phyloP scores from a whole-genome alignment of 1,140 invertebrate genomes.

The Pissodes strobi region DNA sequence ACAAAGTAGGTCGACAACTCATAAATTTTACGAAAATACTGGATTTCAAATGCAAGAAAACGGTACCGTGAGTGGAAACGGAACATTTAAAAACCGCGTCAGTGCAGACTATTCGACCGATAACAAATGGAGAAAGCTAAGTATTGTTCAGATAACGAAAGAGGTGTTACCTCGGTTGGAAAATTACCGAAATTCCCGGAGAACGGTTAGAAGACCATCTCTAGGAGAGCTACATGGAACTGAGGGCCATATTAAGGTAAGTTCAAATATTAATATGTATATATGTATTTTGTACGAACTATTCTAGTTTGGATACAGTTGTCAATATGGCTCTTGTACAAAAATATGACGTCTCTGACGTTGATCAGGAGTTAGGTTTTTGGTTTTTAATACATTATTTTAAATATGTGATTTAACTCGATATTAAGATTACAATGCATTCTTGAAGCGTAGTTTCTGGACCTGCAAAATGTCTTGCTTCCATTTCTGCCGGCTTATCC shows the following conservation, averaged over 20 bases:
- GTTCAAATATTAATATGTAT: too few species aligned
- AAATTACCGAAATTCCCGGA: conserved; percentile 83
- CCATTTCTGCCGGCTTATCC: too few species aligned
- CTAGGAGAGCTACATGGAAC: conserved; percentile 72
- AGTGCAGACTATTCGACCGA: conserved; percentile 12
- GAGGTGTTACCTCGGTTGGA: conserved; percentile 86
- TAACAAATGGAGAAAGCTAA: conserved; percentile 54
- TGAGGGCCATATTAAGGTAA: conserved; percentile 59
- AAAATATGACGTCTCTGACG: too few species aligned
- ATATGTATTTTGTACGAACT: too few species aligned
- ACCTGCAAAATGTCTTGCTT: too few species aligned
- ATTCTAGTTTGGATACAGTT: too few species aligned
- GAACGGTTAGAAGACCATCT: conserved; percentile 72
- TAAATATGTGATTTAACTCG: too few species aligned
- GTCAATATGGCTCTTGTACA: too few species aligned
- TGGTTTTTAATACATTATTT: too few species aligned
- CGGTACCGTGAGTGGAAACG: conserved; percentile 27
- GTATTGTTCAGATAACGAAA: conserved; percentile 64
- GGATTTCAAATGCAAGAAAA: conserved; percentile 48
- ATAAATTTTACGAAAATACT: conserved; percentile 40
- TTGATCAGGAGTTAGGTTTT: too few species aligned
- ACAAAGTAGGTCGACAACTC: not conserved
- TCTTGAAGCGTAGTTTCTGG: too few species aligned
- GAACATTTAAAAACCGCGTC: conserved; percentile 31
- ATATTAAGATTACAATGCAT: too few species aligned